phyloP scores from a whole-genome alignment of 2,888 invertebrate species.

The Calephelis perditalis region DNA sequence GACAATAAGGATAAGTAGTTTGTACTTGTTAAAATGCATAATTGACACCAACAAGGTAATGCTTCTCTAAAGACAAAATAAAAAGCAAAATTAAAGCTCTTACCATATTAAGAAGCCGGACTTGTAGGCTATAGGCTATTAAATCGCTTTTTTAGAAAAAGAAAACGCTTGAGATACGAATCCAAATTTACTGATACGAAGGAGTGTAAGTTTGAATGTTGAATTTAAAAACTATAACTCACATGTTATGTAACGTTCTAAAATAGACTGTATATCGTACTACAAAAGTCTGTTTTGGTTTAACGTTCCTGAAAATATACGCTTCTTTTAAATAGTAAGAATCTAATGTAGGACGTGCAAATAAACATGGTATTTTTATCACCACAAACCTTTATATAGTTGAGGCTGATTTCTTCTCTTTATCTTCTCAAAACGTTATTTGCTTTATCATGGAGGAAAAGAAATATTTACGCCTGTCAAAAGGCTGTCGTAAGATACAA shows the following conservation, averaged over 20 bases:
- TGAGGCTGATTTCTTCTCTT: slow-evolving; percentile 76
- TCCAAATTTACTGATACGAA: slow-evolving; percentile 69
- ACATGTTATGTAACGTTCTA: slow-evolving; percentile 34
- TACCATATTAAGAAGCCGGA: slow-evolving; percentile 2
- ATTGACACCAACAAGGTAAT: too few species aligned
- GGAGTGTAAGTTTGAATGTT: slow-evolving; percentile 60
- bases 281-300: slow-evolving; percentile 45
- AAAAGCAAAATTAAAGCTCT: slow-evolving; percentile 5
- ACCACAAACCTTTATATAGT: slow-evolving; percentile 76
- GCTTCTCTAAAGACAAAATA: background rate
- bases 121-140: slow-evolving; percentile 9
- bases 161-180: slow-evolving; percentile 59
- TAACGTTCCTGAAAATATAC: slow-evolving; percentile 38
- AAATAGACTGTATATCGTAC: slow-evolving; percentile 48
- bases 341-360: slow-evolving; percentile 75
- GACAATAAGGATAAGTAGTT: too few species aligned
- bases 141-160: slow-evolving; percentile 53
- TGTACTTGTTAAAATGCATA: too few species aligned
- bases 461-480: slow-evolving; percentile 56
- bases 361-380: slow-evolving; percentile 78
- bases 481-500: slow-evolving; percentile 35
- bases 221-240: slow-evolving; percentile 41
- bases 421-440: slow-evolving; percentile 71
- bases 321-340: slow-evolving; percentile 48
- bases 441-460: slow-evolving; percentile 73